Evolutionary conservation across 2,888 invertebrate species (phyloP), one percentile per base, ranked within the genome.

Genomic region (Cryptocephalus moraei): DNA sequence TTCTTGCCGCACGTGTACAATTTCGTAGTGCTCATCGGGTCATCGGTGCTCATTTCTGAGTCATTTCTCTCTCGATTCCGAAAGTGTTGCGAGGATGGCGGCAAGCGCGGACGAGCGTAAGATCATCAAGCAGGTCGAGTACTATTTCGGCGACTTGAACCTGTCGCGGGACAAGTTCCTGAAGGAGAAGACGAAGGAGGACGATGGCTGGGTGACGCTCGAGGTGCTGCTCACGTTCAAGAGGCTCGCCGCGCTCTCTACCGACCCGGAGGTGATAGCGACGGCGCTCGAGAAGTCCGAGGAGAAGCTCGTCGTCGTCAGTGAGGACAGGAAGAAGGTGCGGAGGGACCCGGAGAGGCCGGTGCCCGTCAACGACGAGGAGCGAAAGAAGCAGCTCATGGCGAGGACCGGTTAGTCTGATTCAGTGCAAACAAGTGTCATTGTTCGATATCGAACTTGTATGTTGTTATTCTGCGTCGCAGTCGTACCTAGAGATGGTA

Each of bases 111-210:
- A 81, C 45, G 82, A 84, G 48, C 70, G 68, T 44, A 75, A 77
- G 46, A 82, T 86, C 41, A 80, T 85, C 53, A 77, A 78, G 6
- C 86, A 85, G 69, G 73, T 84, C 8, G 80, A 80, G 62, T 80
- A 78, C 63, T 81, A 81, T 64, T 81, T 80, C 56, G 94, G 97
- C 43, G 91, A 99, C 69, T 78, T 86, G 6, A 99, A 99, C 72
- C 75, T 99, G 44, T 84, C 86, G 1, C 80, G 87, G 49, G 97
- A 99, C 68, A 93, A 89, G 70, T 99, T 96, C 67, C 74, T 99
- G n/a, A 80, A 83, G 58, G 88, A 89, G 51, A 86, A 93, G 71
- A 80, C 88, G 1, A 81, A 81, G 56, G 75, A 88, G 53, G 88
- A 92, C 56, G 88, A 93, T 45, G 96, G 91, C 2, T 92, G 97